Conservation (phyloP, 2,888 invertebrate genomes). For the Plemyria rubiginata region DNA sequence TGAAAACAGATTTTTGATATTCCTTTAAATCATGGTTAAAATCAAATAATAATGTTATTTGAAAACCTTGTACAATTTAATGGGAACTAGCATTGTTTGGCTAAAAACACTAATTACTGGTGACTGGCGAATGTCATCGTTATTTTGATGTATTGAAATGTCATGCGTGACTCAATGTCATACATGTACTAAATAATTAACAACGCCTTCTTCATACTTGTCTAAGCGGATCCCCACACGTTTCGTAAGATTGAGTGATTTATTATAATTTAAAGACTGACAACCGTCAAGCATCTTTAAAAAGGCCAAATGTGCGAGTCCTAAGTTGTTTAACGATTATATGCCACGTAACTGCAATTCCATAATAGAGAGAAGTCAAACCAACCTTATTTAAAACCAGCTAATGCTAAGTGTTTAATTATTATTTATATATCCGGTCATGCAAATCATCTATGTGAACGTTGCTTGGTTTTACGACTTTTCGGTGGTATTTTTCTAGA, state of each 20-base stretch:
- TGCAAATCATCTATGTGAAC: too few relatives aligned
- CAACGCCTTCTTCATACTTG: not conserved
- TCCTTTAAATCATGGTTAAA: too few relatives aligned
- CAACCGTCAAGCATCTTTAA: too few relatives aligned
- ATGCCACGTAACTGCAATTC: too few relatives aligned
- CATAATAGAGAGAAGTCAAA: too few relatives aligned
- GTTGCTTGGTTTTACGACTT: not conserved
- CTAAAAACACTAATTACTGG: not conserved
- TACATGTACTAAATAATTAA: not conserved
- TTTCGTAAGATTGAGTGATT: not conserved
- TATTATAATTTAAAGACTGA: not conserved
- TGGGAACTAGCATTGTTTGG: conserved; percentile 8
- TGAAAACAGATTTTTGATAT: too few relatives aligned
- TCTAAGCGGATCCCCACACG: conserved; percentile 1
- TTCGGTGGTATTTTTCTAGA: not conserved
- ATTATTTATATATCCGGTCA: too few relatives aligned
- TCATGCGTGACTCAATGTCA: conserved; percentile 5
- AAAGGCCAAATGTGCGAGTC: too few relatives aligned
- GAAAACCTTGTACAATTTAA: not conserved
- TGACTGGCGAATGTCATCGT: not conserved
- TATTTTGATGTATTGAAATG: not conserved
- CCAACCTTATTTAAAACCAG: too few relatives aligned
- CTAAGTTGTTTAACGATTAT: too few relatives aligned
- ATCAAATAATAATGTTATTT: not conserved
- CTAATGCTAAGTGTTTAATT: too few relatives aligned